phyloP scores from a whole-genome alignment of 2,113 vertebrate species.

The Seriola aureovittata region DNA sequence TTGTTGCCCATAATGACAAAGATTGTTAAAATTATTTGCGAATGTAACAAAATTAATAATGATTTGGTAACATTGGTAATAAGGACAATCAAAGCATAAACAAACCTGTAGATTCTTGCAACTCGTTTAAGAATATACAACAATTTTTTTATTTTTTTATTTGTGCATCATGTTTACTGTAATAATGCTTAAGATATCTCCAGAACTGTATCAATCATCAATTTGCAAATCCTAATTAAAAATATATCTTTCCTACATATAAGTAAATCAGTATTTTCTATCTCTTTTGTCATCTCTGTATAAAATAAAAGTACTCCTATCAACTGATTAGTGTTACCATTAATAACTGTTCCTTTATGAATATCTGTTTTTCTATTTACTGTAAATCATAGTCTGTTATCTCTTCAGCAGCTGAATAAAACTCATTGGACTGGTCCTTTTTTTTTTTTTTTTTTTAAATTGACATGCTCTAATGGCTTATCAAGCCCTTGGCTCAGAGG shows the following conservation, averaged over 20 bases:
- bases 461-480: slow-evolving; percentile 21
- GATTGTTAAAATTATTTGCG: too few species aligned
- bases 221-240: neutral
- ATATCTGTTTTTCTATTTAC: neutral
- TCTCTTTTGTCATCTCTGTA: neutral
- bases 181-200: too few species aligned
- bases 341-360: neutral
- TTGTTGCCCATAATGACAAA: too few species aligned
- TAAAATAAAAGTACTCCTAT: neutral
- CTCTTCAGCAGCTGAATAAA: neutral
- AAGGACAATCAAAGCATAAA: too few species aligned
- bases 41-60: too few species aligned
- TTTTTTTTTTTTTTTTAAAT: neutral
- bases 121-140: too few species aligned
- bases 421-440: slow-evolving; percentile 12
- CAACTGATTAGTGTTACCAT: neutral
- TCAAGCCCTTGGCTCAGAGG: slow-evolving; percentile 31
- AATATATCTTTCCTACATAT: neutral
- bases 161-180: too few species aligned
- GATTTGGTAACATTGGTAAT: too few species aligned
- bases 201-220: neutral
- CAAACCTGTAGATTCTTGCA: too few species aligned
- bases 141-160: too few species aligned
- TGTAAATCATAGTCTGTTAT: neutral
- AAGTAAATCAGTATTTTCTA: neutral